A percentile compares a stretch with the other conserved stretches of the same genome.
Conservation (phyloP, 2,888 invertebrate genomes). For the Tipula confusa region DNA sequence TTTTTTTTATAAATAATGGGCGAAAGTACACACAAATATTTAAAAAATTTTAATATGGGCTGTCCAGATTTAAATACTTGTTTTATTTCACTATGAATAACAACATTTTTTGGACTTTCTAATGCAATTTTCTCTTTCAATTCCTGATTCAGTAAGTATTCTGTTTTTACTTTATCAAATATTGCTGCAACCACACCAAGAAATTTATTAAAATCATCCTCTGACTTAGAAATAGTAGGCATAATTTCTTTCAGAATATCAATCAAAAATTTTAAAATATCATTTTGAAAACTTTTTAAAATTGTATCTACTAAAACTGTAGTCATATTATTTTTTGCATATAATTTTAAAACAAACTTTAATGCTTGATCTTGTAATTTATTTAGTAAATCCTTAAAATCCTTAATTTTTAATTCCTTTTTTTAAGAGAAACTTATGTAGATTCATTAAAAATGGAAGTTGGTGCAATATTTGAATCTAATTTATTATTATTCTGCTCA, state of each 20-base stretch:
- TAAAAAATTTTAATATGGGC: not conserved
- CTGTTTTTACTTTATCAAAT: constrained; percentile 20
- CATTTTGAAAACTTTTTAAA: not conserved
- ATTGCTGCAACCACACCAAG: not conserved
- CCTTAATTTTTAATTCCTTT: not conserved
- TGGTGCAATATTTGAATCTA: not conserved
- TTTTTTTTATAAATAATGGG: not conserved
- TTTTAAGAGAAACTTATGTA: not conserved
- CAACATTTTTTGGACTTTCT: not conserved
- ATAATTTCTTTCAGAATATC: not conserved
- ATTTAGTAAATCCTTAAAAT: not conserved
- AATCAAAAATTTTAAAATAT: not conserved
- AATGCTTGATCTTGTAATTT: not conserved
- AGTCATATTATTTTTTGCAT: not conserved
- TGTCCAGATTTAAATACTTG: not conserved
- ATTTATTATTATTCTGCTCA: not conserved
- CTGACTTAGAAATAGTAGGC: not conserved
- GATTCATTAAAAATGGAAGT: not conserved
- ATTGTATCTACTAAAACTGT: not conserved
- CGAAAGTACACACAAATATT: not conserved
- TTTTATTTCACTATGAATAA: not conserved
- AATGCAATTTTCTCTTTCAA: constrained; percentile 5
- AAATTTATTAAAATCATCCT: not conserved
- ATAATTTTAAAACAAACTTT: not conserved
- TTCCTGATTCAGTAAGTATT: not conserved